A percentile compares a stretch with the other conserved stretches of the same genome.
phyloP scores from a whole-genome alignment of 2,888 invertebrate species.

The Heteromyza rotundicornis region DNA sequence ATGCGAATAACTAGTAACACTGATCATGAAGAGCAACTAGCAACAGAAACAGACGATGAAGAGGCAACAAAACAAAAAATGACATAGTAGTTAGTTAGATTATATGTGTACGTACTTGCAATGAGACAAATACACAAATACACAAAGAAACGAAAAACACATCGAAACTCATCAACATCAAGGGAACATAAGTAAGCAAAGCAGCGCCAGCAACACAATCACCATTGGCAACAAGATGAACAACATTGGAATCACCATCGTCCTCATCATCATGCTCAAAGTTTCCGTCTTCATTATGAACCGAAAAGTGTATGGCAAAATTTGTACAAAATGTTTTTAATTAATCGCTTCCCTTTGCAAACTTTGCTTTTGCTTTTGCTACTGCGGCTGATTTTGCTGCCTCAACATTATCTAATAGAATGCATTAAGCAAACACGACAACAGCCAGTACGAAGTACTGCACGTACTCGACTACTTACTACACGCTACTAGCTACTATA shows the following conservation, averaged over 20 bases:
- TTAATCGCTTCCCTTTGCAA: conserved; percentile 49
- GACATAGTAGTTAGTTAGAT: too few species aligned
- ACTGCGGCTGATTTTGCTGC: not conserved
- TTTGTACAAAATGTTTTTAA: conserved; percentile 53
- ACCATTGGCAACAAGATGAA: not conserved
- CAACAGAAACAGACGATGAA: too few species aligned
- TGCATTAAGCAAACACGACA: conserved; percentile 10
- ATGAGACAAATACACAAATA: too few species aligned
- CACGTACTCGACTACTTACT: too few species aligned
- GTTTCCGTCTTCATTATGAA: conserved; percentile 50
- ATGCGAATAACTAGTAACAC: too few species aligned
- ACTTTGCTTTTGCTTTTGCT: not conserved
- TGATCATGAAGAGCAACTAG: too few species aligned
- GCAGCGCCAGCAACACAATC: conserved; percentile 12
- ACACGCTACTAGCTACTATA: not conserved
- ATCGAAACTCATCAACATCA: conserved; percentile 1
- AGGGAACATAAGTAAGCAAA: not conserved
- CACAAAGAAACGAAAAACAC: too few species aligned
- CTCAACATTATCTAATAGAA: conserved; percentile 1
- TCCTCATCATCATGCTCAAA: too few species aligned
- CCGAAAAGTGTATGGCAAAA: conserved; percentile 14
- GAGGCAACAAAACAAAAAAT: too few species aligned
- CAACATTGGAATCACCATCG: too few species aligned
- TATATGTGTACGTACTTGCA: too few species aligned
- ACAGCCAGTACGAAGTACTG: not conserved